phyloP scores from a whole-genome alignment of 2,113 vertebrate genomes.

The Tragelaphus imberbis region DNA sequence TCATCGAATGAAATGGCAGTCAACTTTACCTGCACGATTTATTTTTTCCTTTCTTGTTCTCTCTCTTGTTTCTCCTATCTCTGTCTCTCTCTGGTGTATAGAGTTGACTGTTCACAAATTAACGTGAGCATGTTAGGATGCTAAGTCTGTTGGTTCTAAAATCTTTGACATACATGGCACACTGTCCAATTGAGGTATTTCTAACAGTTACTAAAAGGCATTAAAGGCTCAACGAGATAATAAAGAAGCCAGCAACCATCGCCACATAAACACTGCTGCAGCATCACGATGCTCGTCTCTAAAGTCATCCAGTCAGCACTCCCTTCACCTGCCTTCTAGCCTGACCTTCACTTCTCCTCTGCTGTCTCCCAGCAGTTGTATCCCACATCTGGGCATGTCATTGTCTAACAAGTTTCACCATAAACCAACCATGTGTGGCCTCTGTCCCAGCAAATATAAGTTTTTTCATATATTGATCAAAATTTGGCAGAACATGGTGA shows the following conservation, averaged over 20 bases:
- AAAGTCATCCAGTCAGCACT: neutral
- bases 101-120: neutral
- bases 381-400: neutral
- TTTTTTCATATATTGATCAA: neutral
- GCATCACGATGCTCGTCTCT: neutral
- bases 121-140: neutral
- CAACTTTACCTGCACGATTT: neutral
- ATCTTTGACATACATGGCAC: neutral
- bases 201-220: neutral
- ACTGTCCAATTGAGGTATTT: neutral
- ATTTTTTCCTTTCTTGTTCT: neutral
- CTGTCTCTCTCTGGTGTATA: neutral
- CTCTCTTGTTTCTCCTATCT: neutral
- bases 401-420: neutral
- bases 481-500: neutral
- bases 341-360: neutral
- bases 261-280: neutral
- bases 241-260: neutral
- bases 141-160: neutral
- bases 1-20: neutral
- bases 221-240: neutral
- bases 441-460: neutral
- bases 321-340: neutral
- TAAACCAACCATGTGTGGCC: neutral
- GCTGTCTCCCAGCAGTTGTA: neutral